Evolutionary conservation across 2,888 invertebrate species (phyloP).

Genomic region (Xestia sexstrigata): DNA sequence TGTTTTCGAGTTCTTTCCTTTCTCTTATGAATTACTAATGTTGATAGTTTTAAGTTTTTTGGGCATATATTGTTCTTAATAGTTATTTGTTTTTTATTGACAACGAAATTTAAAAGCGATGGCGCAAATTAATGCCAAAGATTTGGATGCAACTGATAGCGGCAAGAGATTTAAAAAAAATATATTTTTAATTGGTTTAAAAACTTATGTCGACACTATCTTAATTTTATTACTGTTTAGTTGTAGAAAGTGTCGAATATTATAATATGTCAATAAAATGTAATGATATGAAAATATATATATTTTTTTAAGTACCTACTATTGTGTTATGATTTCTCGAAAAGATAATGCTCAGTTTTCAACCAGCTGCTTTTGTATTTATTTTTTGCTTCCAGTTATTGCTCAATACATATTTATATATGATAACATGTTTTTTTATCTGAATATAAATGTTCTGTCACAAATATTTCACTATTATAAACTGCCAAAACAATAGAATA

Average conservation of each 20-base stretch:
- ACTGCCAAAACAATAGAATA: slow-evolving; percentile 31
- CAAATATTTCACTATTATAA: slow-evolving; percentile 16
- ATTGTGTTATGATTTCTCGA: slow-evolving; percentile 5
- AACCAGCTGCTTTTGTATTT: neutral
- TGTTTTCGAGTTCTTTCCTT: slow-evolving; percentile 52
- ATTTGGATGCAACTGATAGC: slow-evolving; percentile 70
- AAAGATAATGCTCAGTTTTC: neutral
- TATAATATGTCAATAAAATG: neutral
- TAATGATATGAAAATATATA: neutral
- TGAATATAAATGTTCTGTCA: slow-evolving; percentile 10
- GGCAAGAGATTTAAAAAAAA: slow-evolving; percentile 32
- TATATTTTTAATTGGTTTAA: neutral
- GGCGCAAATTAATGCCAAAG: slow-evolving; percentile 72
- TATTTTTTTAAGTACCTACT: neutral
- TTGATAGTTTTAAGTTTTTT: slow-evolving; percentile 46
- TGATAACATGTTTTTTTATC: neutral
- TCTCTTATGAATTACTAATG: slow-evolving; percentile 47
- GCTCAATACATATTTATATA: neutral
- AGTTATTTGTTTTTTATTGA: slow-evolving; percentile 15
- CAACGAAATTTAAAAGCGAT: slow-evolving; percentile 34
- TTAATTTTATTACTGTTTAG: neutral
- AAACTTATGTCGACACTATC: neutral
- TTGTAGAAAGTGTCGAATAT: neutral
- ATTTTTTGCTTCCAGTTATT: neutral
- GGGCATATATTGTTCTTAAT: slow-evolving; percentile 21